Base-by-base conservation (phyloP, 2,888 invertebrate genomes). In the Chalcis sispes region DNA sequence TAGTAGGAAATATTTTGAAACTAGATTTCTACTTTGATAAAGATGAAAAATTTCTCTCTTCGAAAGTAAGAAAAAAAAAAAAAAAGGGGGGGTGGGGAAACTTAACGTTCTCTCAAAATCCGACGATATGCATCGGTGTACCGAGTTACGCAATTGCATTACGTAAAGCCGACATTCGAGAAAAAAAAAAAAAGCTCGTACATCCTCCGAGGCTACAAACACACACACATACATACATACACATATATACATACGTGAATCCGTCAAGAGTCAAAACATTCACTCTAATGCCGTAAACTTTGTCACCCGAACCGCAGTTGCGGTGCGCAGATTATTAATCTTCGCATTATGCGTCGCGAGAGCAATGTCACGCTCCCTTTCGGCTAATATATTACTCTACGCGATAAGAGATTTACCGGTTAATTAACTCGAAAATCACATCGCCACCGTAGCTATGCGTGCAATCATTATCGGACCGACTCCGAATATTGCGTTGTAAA, bases 351-450 rank as follows among this genome's bases (percentile, higher is more conserved):
- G 27, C 27, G 48, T 10, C 18, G 20, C 4, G 42, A 13, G 42
- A 8, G 25, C 5, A n/a, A 8, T 0, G 23, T 20, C 50, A 4
- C 23, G n/a, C 40, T 20, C n/a, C 52, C 25, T 65, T 40, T 36
- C 7, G 52, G 25, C 15, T n/a, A 25, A 65, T 50, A n/a, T 36
- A 40, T 52, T 52, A 1, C 46, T 1, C 0, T 29, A 15, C 1
- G 64, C 29, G 64, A 50, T 65, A 65, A 65, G 52, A 52, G n/a
- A 18, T 36, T 50, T 50, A 65, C 29, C 20, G 50, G 20, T 50
- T 64, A 64, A 64, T 64, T 64, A 64, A 32, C 20, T 15, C 32
- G 32, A 64, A 64, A 64, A 64, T 64, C 18, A 64, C 23, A 7
- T 1, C 23, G 1, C 25, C 23, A 15, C 3, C 5, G 42, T n/a